Evolutionary conservation across 2,113 vertebrate species (phyloP), one percentile per base, ranked within the genome.

Genomic region (Campylomormyrus tamandua): DNA sequence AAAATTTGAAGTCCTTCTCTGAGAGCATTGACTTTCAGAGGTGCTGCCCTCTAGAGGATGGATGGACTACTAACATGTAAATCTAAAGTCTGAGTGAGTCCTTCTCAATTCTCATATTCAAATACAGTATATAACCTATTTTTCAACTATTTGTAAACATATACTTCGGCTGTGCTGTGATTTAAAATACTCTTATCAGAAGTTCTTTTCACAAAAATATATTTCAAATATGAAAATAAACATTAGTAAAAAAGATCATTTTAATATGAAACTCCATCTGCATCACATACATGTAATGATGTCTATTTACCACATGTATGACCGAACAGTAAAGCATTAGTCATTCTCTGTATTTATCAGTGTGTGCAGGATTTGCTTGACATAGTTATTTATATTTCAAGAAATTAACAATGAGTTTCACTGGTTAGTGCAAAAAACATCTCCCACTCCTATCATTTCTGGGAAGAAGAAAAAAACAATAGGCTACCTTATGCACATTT

Each of bases 341-440:
- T 77, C 70, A 77, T 39, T 77, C 1, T 77, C 31, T 15, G 11
- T 35, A 39, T 77, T 39, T 39, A 77, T 35, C 66, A 15, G 70
- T 35, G 11, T 4, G 24, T 77, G 10, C 31, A 77, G 70, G 70
- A 77, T 39, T 77, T 17, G 31, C 31, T 77, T 77, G 3, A 35
- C 13, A 19, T 77, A 5, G 70, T 7, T 77, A 39, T 77, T 77
- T 74, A 35, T 35, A 74, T 35, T 35, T 77, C 31, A 77, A 15
- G 70, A 77, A 77, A 39, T 77, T 77, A 77, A 77, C 70, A 77
- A 77, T 77, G 70, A 77, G 70, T 77, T 31, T 39, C 70, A 77
- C 70, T 39, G 70, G 70, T 17, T 31, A 77, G 70, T 39, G 39
- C 70, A 77, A 70, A 77, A 39, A 15, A 74, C 24, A n/a, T 7